Conservation (phyloP, 2,113 vertebrate genomes). For the Heterocephalus glaber region DNA sequence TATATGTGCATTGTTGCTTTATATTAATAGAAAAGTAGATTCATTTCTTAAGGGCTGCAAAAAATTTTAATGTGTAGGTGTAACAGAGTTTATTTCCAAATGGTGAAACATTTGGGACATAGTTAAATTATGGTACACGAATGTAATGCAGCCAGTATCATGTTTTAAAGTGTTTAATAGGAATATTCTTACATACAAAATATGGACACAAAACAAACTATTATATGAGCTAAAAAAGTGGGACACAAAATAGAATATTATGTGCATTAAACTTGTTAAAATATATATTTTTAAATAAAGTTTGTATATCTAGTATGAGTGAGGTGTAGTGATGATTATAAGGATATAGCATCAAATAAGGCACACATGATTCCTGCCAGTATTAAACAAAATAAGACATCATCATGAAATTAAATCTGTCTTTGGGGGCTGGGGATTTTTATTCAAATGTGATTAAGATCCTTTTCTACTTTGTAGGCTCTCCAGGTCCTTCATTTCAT, state of each 20-base stretch:
- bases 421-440: slow-evolving; percentile 26
- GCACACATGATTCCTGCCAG: background rate
- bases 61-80: slow-evolving; percentile 20
- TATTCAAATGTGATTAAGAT: slow-evolving; percentile 59
- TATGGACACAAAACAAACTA: slow-evolving; percentile 30
- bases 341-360: slow-evolving; percentile 38
- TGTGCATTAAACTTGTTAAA: slow-evolving; percentile 27
- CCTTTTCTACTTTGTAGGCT: slow-evolving; percentile 57
- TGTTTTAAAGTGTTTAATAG: slow-evolving; percentile 46
- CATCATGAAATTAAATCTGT: slow-evolving; percentile 54
- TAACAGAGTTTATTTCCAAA: slow-evolving; percentile 58
- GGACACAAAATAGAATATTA: slow-evolving; percentile 27
- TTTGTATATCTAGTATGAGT: slow-evolving; percentile 25
- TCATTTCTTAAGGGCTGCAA: background rate
- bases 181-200: background rate
- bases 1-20: slow-evolving; percentile 9
- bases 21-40: slow-evolving; percentile 53
- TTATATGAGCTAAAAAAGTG: slow-evolving; percentile 11
- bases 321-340: slow-evolving; percentile 2
- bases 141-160: slow-evolving; percentile 3
- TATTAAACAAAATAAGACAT: slow-evolving; percentile 54
- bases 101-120: slow-evolving; percentile 32
- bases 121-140: slow-evolving; percentile 43
- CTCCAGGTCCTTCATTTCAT: slow-evolving; percentile 57
- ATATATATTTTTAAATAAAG: slow-evolving; percentile 24